These are phyloP conservation scores for Prietella phreatophila DNA, from an alignment of 2,113 vertebrate species.

Conservation along the genomic window DNA sequence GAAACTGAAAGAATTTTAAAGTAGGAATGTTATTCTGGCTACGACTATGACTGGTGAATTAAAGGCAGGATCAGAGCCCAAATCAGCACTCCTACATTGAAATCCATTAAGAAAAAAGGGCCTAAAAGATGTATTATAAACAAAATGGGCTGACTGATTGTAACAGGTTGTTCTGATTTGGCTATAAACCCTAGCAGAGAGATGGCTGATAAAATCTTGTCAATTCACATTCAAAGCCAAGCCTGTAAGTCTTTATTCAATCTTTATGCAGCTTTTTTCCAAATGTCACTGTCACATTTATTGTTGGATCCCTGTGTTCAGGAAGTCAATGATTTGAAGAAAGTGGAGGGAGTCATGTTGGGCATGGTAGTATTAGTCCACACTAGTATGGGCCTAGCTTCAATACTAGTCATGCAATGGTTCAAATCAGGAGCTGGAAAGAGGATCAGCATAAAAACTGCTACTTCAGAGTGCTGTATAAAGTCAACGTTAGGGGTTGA, in stretches of 20 bases:
- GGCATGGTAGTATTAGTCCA: not conserved
- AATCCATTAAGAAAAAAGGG: not conserved
- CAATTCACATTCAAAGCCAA: not conserved
- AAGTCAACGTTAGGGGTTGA: constrained; percentile 39
- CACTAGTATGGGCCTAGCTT: constrained; percentile 31
- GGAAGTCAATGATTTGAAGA: constrained; percentile 49
- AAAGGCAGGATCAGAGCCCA: constrained; percentile 6
- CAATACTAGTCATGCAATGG: constrained; percentile 2
- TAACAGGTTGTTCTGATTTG: not conserved
- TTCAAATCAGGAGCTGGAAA: constrained; percentile 16
- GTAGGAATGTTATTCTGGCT: not conserved
- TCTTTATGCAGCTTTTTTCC: constrained; percentile 32
- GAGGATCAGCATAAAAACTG: not conserved
- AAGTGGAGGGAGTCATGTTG: not conserved
- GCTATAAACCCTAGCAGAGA: not conserved
- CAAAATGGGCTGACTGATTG: not conserved
- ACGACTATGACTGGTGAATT: not conserved
- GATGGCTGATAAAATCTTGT: constrained; percentile 8
- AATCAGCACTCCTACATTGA: not conserved
- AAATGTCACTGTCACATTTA: constrained; percentile 51
- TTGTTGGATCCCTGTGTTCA: constrained; percentile 42
- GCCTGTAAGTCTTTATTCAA: constrained; percentile 4
- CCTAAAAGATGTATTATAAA: not conserved
- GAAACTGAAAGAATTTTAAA: not conserved
- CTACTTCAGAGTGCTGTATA: constrained; percentile 8